Conservation (phyloP, 2,113 vertebrate genomes). For the Scartelaos histophorus region DNA sequence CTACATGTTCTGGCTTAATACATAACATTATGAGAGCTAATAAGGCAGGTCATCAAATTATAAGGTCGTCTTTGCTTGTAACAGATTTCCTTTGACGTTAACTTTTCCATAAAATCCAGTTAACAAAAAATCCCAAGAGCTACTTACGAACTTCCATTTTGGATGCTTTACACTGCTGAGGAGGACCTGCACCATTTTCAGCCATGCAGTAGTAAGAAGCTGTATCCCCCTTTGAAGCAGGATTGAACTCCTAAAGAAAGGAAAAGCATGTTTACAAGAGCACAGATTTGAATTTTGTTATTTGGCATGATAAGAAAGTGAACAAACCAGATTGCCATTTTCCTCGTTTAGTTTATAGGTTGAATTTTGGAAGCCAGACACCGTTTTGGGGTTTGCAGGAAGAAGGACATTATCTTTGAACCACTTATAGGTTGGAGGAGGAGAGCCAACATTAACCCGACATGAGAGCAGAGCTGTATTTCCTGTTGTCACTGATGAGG, state of each 20-base stretch:
- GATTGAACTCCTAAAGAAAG: slow-evolving; percentile 61
- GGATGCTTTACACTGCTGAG: slow-evolving; percentile 50
- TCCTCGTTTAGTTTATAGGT: slow-evolving; percentile 60
- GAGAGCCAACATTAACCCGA: slow-evolving; percentile 62
- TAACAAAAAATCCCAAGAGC: background rate
- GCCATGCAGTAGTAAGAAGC: slow-evolving; percentile 73
- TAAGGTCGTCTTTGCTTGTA: background rate
- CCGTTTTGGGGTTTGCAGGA: slow-evolving; percentile 65
- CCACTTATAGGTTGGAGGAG: slow-evolving; percentile 72
- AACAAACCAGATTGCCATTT: slow-evolving; percentile 72
- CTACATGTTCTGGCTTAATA: background rate
- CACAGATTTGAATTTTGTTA: background rate
- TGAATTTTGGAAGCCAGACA: slow-evolving; percentile 62
- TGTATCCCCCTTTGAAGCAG: slow-evolving; percentile 25
- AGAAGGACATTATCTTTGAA: slow-evolving; percentile 64
- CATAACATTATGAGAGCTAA: background rate
- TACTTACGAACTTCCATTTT: slow-evolving; percentile 76
- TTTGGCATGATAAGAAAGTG: background rate
- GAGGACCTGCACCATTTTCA: slow-evolving; percentile 55
- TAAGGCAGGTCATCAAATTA: background rate
- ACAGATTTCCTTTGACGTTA: background rate
- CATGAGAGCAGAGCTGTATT: slow-evolving; percentile 40
- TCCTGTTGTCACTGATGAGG: slow-evolving; percentile 67
- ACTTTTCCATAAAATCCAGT: background rate
- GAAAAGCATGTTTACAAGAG: background rate